Conservation (phyloP, 2,113 vertebrate species). For the Phyllostomus discolor region DNA sequence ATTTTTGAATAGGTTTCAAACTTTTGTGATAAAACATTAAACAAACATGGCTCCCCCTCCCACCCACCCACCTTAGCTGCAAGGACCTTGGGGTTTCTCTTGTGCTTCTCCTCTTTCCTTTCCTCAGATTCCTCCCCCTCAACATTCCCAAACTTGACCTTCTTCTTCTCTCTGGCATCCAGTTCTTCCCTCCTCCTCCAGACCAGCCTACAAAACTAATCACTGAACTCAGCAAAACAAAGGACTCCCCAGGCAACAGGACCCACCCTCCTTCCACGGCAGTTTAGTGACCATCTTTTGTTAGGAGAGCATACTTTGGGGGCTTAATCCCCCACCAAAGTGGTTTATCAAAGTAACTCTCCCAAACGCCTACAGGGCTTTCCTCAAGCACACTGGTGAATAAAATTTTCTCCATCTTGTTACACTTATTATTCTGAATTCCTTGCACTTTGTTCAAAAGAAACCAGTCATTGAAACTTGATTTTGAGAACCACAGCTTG, state of each 20-base stretch:
- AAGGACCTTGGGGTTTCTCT: background rate
- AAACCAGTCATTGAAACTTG: slow-evolving; percentile 65
- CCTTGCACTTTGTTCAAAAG: slow-evolving; percentile 70
- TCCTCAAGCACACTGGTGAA: slow-evolving; percentile 55
- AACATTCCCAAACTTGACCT: background rate
- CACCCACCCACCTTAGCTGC: background rate
- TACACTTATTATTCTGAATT: slow-evolving; percentile 71
- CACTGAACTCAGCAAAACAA: slow-evolving; percentile 55
- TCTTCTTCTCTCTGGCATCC: background rate
- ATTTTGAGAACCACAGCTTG: slow-evolving; percentile 69
- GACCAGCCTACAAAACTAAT: background rate
- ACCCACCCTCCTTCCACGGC: background rate
- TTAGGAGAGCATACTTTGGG: slow-evolving; percentile 48
- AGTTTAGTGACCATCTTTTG: slow-evolving; percentile 56
- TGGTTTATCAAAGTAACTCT: slow-evolving; percentile 72
- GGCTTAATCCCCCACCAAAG: slow-evolving; percentile 61
- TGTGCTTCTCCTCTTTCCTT: background rate
- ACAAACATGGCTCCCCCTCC: background rate
- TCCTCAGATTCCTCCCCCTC: background rate
- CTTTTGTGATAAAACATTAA: background rate
- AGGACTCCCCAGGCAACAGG: background rate
- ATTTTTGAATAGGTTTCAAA: slow-evolving; percentile 1
- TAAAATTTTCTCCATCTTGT: slow-evolving; percentile 73
- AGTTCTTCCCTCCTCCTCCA: background rate
- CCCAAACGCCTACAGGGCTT: slow-evolving; percentile 44